Conservation (phyloP, 1,140 invertebrate genomes). For the Pseudomyrmex pallidus region DNA sequence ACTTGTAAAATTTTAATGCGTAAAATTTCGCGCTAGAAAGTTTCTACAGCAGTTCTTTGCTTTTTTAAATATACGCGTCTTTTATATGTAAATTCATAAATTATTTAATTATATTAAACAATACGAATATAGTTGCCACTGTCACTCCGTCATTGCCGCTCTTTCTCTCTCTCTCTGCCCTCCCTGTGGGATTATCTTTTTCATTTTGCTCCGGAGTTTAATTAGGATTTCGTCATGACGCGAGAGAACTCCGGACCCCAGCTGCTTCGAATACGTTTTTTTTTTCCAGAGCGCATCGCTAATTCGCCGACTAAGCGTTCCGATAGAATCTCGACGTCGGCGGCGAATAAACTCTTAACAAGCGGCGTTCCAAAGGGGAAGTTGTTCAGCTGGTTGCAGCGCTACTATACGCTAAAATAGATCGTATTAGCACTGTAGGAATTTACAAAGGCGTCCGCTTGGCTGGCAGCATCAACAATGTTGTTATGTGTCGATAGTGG, state of each 20-base stretch:
- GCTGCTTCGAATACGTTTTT: constrained; percentile 59
- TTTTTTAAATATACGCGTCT: not conserved
- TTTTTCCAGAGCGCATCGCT: constrained; percentile 49
- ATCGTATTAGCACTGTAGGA: constrained; percentile 7
- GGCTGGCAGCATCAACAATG: not conserved
- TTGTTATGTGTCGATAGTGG: not conserved
- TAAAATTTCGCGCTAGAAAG: not conserved
- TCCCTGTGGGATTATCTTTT: constrained; percentile 25
- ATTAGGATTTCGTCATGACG: constrained; percentile 58
- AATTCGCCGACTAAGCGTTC: constrained; percentile 59
- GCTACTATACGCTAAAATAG: constrained; percentile 40
- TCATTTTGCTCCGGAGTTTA: constrained; percentile 57
- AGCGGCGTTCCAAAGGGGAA: constrained; percentile 43
- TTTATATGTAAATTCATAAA: no score
- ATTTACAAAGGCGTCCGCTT: constrained; percentile 1
- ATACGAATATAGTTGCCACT: constrained; percentile 30
- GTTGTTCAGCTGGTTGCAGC: constrained; percentile 37
- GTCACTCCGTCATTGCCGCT: constrained; percentile 37
- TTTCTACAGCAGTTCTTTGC: not conserved
- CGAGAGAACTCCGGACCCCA: constrained; percentile 33
- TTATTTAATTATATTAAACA: constrained; percentile 37
- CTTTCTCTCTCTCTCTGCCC: not conserved
- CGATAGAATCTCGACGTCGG: constrained; percentile 49
- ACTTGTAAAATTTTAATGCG: not conserved
- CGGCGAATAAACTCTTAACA: constrained; percentile 56